A percentile compares a stretch with the other conserved stretches of the same genome.
Conservation (phyloP, 1,140 invertebrate genomes). For the Drosophila mojavensis region DNA sequence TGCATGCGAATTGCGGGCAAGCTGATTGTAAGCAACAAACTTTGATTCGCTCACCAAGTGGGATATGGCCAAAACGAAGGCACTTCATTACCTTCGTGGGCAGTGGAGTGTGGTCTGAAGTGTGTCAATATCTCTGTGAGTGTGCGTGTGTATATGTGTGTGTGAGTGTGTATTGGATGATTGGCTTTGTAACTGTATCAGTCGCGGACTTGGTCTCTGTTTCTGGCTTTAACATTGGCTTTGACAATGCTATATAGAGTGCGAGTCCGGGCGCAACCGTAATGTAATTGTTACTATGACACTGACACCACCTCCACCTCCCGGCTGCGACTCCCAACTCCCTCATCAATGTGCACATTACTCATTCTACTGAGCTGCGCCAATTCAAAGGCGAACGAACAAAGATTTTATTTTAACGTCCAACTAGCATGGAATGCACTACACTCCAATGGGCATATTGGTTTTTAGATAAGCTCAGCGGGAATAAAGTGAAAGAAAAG, state of each 20-base stretch:
- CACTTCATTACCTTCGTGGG: conserved; percentile 71
- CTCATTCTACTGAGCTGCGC: conserved; percentile 56
- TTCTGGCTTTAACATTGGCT: conserved; percentile 41
- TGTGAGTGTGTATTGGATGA: conserved; percentile 56
- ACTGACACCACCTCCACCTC: conserved; percentile 30
- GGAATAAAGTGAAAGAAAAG: too few species aligned
- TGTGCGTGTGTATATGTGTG: conserved; percentile 1
- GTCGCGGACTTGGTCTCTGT: conserved; percentile 8
- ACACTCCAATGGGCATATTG: conserved; percentile 8
- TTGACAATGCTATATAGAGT: conserved; percentile 11
- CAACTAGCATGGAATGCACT: conserved; percentile 37
- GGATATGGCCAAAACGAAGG: conserved; percentile 45
- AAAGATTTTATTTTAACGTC: conserved; percentile 36
- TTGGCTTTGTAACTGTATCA: conserved; percentile 25
- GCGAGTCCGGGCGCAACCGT: conserved; percentile 9
- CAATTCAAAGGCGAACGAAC: conserved; percentile 50
- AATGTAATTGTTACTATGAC: conserved; percentile 51
- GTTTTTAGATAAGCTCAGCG: not conserved
- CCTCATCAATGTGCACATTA: conserved; percentile 64
- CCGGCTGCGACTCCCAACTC: conserved; percentile 6
- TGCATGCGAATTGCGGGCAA: conserved; percentile 63
- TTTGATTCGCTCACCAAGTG: conserved; percentile 40
- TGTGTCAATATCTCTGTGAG: conserved; percentile 11
- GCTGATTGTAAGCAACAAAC: conserved; percentile 43
- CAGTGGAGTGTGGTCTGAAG: conserved; percentile 38